Conservation (phyloP, 92 coral and sea anemone genomes). For the Pocillopora grandis region DNA sequence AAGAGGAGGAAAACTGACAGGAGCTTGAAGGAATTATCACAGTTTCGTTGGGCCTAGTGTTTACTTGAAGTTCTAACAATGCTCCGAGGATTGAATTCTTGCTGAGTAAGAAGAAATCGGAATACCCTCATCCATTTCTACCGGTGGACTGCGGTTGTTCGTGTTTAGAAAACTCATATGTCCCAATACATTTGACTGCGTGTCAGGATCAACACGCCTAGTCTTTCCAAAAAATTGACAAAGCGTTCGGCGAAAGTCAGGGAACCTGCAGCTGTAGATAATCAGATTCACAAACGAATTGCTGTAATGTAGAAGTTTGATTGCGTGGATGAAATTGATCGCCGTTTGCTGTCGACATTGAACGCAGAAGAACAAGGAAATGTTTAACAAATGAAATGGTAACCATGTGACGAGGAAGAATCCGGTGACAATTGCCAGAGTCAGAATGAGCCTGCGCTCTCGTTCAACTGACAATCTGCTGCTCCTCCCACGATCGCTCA, state of each 20-base stretch:
- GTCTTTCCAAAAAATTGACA: conserved; percentile 25
- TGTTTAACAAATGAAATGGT: conserved; percentile 56
- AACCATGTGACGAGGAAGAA: conserved; percentile 56
- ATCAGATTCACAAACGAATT: conserved; percentile 57
- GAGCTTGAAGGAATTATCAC: too few relatives aligned
- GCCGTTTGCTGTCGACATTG: conserved; percentile 14
- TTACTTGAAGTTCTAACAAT: too few relatives aligned
- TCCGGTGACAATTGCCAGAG: conserved; percentile 56
- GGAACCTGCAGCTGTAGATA: conserved; percentile 51
- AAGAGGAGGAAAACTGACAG: too few relatives aligned
- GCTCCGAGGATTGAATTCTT: neutral
- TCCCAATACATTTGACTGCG: conserved; percentile 5
- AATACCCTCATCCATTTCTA: neutral
- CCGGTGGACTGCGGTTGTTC: neutral
- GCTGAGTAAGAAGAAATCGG: neutral
- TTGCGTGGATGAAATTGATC: conserved; percentile 23
- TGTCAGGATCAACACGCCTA: conserved; percentile 9
- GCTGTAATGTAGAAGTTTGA: conserved; percentile 61
- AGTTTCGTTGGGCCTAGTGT: too few relatives aligned
- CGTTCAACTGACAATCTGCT: conserved; percentile 41
- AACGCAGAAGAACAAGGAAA: conserved; percentile 38
- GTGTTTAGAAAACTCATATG: conserved; percentile 19
- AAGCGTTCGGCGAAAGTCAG: conserved; percentile 59
- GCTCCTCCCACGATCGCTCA: conserved; percentile 25
- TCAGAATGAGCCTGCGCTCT: conserved; percentile 44